Percentiles rank a stretch among this genome's conserved stretches.
Conservation (phyloP, 2,113 vertebrate species). For the Oryzias melastigma region DNA sequence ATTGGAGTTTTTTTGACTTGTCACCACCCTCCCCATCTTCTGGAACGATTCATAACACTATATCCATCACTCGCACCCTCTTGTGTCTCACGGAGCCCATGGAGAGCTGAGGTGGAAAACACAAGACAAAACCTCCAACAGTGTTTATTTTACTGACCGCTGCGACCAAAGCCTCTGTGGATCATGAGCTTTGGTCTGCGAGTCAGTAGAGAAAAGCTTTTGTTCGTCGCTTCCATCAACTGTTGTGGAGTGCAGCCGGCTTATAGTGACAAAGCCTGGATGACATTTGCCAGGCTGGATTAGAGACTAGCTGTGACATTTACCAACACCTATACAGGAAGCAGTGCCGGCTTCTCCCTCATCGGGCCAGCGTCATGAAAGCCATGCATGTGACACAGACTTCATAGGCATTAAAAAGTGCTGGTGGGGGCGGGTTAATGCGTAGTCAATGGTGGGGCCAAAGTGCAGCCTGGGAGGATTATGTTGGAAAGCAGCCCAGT, state of each 20-base stretch:
- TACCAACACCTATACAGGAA: conserved; percentile 41
- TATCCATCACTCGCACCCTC: conserved; percentile 16
- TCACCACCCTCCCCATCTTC: not conserved
- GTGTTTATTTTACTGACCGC: conserved; percentile 1
- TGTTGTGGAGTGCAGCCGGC: conserved; percentile 16
- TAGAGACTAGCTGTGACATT: conserved; percentile 66
- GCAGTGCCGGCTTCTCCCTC: conserved; percentile 8
- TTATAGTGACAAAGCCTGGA: conserved; percentile 28
- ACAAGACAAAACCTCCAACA: conserved; percentile 8
- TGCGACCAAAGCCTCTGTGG: not conserved
- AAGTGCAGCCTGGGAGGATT: not conserved
- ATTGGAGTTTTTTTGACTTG: too few species aligned
- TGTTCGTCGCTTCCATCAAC: conserved; percentile 17
- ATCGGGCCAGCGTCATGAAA: conserved; percentile 4
- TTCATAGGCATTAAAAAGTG: conserved; percentile 20
- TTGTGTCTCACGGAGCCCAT: conserved; percentile 16
- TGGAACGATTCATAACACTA: conserved; percentile 1
- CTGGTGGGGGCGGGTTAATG: conserved; percentile 2
- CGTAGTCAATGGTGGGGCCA: conserved; percentile 20
- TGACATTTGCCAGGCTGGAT: conserved; percentile 66
- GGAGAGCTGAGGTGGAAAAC: conserved; percentile 30
- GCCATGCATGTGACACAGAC: conserved; percentile 23
- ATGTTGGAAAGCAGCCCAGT: too few species aligned
- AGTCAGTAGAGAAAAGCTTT: conserved; percentile 28
- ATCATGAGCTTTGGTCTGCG: conserved; percentile 6